Percentiles rank a stretch among this genome's conserved stretches.
phyloP scores from a whole-genome alignment of 1,140 invertebrate species.

The Panagrolaimus sp. region DNA sequence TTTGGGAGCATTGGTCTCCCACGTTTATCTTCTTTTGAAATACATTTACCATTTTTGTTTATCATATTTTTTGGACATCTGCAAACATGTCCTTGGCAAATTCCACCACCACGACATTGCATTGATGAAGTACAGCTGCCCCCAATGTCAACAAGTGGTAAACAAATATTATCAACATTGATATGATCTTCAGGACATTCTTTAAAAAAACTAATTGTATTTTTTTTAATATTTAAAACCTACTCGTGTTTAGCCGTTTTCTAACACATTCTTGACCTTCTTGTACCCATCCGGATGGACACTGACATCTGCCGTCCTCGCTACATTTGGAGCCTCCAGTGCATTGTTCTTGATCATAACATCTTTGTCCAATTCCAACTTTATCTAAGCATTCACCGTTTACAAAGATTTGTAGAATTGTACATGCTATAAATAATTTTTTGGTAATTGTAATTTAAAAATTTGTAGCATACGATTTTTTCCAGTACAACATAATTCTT shows the following conservation, averaged over 20 bases:
- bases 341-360: conserved; percentile 44
- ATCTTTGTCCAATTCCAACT: conserved; percentile 38
- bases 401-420: conserved; percentile 31
- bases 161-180: conserved; percentile 27
- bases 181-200: conserved; percentile 5
- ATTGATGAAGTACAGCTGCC: conserved; percentile 39
- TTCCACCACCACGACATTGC: conserved; percentile 28
- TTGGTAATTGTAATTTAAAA: conserved; percentile 9
- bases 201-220: conserved; percentile 15
- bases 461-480: conserved; percentile 42
- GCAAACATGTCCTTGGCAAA: conserved; percentile 23
- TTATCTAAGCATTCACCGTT: conserved; percentile 36
- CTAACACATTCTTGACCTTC: conserved; percentile 36
- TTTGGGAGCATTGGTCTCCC: conserved; percentile 14
- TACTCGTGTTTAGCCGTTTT: not conserved
- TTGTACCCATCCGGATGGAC: conserved; percentile 39
- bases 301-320: conserved; percentile 40
- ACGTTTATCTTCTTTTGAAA: conserved; percentile 14
- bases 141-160: conserved; percentile 40
- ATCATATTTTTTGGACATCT: conserved; percentile 34
- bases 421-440: conserved; percentile 31
- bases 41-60: conserved; percentile 21
- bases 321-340: conserved; percentile 46
- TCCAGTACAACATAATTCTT: conserved; percentile 52
- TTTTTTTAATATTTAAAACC: not conserved